These are phyloP conservation scores for Panthera uncia DNA, from an alignment of 2,113 vertebrate genomes.

Conservation along the genomic window DNA sequence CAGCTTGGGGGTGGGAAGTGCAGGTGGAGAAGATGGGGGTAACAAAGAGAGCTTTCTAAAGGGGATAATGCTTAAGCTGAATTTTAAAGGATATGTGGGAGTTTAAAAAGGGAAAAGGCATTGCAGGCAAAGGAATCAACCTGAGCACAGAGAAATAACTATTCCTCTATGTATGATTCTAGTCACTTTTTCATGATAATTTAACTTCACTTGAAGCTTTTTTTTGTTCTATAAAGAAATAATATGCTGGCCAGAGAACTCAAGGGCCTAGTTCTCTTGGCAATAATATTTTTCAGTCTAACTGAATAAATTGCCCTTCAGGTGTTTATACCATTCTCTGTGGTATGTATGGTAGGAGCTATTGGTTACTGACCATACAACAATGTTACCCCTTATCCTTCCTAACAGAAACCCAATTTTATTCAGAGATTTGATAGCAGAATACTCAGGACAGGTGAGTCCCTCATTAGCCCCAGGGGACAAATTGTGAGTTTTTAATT, in stretches of 20 bases:
- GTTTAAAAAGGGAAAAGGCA: slow-evolving; percentile 19
- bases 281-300: not conserved
- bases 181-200: not conserved
- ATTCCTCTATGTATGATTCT: not conserved
- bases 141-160: not conserved
- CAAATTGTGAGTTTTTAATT: not conserved
- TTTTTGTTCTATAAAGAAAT: not conserved
- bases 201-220: not conserved
- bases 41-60: slow-evolving; percentile 26
- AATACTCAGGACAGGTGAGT: not conserved
- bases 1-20: not conserved
- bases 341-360: not conserved
- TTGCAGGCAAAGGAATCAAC: not conserved
- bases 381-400: not conserved
- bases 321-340: not conserved
- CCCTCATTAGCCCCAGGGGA: not conserved
- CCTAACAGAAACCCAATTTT: slow-evolving; percentile 14
- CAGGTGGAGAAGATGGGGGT: not conserved
- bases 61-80: not conserved
- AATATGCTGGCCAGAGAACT: not conserved
- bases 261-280: not conserved
- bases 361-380: not conserved
- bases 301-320: not conserved
- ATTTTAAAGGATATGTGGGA: slow-evolving; percentile 41
- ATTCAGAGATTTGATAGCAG: not conserved